phyloP scores from a whole-genome alignment of 2,888 invertebrate species.

The Luperina testacea region DNA sequence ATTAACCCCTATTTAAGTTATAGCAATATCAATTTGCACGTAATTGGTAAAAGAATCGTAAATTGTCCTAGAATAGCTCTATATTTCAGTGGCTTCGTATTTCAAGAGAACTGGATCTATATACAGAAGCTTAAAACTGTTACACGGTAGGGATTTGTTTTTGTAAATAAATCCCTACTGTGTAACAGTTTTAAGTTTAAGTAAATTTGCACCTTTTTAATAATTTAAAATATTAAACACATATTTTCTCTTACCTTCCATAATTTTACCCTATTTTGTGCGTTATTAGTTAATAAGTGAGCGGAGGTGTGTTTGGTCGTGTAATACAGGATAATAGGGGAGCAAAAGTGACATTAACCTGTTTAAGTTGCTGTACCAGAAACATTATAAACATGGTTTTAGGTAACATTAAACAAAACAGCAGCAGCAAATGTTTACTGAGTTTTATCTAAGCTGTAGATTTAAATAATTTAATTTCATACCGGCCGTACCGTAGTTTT shows the following conservation, averaged over 20 bases:
- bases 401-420: slow-evolving; percentile 1
- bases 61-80: not conserved
- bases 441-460: slow-evolving; percentile 4
- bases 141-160: not conserved
- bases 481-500: not conserved
- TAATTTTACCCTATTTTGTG: slow-evolving; percentile 17
- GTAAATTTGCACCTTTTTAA: not conserved
- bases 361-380: slow-evolving; percentile 26
- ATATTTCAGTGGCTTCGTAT: not conserved
- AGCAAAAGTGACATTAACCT: slow-evolving; percentile 25
- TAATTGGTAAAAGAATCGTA: not conserved
- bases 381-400: not conserved
- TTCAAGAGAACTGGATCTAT: not conserved
- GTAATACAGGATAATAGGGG: slow-evolving; percentile 14
- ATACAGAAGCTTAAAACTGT: not conserved
- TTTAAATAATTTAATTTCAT: slow-evolving; percentile 26
- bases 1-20: not conserved
- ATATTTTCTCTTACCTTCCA: slow-evolving; percentile 1
- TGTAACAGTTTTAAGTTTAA: not conserved
- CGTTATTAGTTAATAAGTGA: slow-evolving; percentile 48
- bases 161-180: not conserved
- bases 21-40: not conserved
- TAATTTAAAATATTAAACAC: not conserved
- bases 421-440: slow-evolving; percentile 8
- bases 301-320: slow-evolving; percentile 19